Percentiles rank a stretch among this genome's conserved stretches.
Conservation (phyloP, 2,113 vertebrate species). For the Dendropsophus ebraccatus region DNA sequence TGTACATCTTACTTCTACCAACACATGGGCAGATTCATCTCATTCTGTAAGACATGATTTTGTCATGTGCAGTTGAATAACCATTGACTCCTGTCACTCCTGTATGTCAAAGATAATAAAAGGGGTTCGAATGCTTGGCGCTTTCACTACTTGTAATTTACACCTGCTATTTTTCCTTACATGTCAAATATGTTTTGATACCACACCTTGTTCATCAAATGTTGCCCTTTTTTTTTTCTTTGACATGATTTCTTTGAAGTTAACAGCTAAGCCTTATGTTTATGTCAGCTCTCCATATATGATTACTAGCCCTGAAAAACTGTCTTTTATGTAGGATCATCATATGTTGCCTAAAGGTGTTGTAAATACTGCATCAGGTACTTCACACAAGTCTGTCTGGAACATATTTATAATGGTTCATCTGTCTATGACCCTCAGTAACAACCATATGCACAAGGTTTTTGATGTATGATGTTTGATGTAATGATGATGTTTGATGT, state of each 20-base stretch:
- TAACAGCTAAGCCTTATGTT: not conserved
- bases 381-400: not conserved
- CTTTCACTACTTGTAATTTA: not conserved
- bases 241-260: slow-evolving; percentile 7
- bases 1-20: too few relatives aligned
- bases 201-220: not conserved
- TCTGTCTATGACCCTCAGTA: not conserved
- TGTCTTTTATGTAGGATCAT: not conserved
- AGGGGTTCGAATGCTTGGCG: not conserved
- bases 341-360: not conserved
- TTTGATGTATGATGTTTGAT: too few relatives aligned
- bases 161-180: not conserved
- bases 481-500: slow-evolving; percentile 7
- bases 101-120: not conserved
- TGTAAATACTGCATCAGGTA: not conserved
- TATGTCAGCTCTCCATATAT: not conserved
- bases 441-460: not conserved
- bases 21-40: not conserved
- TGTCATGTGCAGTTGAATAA: not conserved
- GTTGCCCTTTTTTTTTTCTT: not conserved
- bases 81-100: not conserved
- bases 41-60: not conserved
- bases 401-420: not conserved
- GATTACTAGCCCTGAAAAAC: not conserved
- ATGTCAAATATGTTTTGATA: not conserved